These are phyloP conservation scores for Matsumyia berberina DNA, from an alignment of 2,888 invertebrate genomes.

Conservation along the genomic window DNA sequence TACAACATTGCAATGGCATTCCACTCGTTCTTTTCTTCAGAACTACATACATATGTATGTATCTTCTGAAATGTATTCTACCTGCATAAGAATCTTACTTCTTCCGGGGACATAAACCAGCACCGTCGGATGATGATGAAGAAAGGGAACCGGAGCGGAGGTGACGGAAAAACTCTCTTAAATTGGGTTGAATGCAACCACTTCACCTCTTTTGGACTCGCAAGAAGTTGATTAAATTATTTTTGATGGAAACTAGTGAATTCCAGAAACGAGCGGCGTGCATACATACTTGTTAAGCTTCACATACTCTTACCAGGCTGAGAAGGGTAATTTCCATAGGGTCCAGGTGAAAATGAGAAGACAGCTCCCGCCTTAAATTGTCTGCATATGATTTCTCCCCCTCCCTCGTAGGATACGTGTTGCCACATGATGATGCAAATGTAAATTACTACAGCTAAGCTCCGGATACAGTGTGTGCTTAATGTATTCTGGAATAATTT, in stretches of 20 bases:
- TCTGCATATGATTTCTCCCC: slow-evolving; percentile 14
- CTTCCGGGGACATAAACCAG: slow-evolving; percentile 57
- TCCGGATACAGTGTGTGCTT: slow-evolving; percentile 4
- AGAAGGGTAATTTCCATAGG: slow-evolving; percentile 48
- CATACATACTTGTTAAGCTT: slow-evolving; percentile 7
- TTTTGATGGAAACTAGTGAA: slow-evolving; percentile 44
- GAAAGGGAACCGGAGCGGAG: too few relatives aligned
- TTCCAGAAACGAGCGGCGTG: slow-evolving; percentile 28
- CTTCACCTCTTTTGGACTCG: slow-evolving; percentile 64
- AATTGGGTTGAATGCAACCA: slow-evolving; percentile 56
- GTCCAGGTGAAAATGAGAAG: slow-evolving; percentile 53
- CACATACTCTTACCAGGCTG: too few relatives aligned
- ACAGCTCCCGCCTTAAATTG: too few relatives aligned
- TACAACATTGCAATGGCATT: too few relatives aligned
- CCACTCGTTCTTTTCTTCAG: slow-evolving; percentile 24
- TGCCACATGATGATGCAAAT: slow-evolving; percentile 23
- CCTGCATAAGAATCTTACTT: slow-evolving; percentile 40
- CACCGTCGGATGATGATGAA: slow-evolving; percentile 44
- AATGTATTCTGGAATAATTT: slow-evolving; percentile 20
- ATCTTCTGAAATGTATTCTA: slow-evolving; percentile 61
- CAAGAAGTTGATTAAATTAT: slow-evolving; percentile 73
- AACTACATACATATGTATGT: too few relatives aligned
- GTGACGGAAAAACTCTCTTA: too few relatives aligned
- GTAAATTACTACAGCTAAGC: slow-evolving; percentile 6
- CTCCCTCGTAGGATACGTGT: slow-evolving; percentile 24